Conservation (phyloP, 2,888 invertebrate genomes). For the Dolichomitus sp. region DNA sequence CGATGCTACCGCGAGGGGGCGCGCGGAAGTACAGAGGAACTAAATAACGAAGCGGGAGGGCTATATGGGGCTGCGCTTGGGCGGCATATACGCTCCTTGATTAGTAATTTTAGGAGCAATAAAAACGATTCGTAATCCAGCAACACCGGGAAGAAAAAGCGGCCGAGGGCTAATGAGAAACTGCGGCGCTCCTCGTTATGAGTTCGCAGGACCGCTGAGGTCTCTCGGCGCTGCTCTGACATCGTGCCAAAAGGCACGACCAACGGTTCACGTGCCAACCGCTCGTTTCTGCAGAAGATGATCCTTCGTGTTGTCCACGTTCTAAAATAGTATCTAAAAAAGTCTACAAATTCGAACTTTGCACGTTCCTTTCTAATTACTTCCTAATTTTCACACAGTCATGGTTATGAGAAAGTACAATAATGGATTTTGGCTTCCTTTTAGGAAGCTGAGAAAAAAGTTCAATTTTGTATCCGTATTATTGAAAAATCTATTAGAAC, state of each 20-base stretch:
- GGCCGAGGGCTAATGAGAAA: constrained; percentile 79
- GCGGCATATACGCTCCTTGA: constrained; percentile 71
- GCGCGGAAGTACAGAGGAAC: background rate
- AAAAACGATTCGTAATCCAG: constrained; percentile 80
- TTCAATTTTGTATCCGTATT: no score
- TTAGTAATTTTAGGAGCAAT: constrained; percentile 81
- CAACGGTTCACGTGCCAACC: background rate
- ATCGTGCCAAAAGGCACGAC: constrained; percentile 11
- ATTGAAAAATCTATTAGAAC: no score
- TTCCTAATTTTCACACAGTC: no score
- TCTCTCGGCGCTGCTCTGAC: background rate
- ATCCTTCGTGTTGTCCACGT: constrained; percentile 1
- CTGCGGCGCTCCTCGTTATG: constrained; percentile 74
- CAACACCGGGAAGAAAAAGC: constrained; percentile 74
- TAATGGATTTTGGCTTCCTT: no score
- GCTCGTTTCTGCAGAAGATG: background rate
- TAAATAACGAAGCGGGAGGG: constrained; percentile 35
- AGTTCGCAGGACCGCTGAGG: constrained; percentile 14
- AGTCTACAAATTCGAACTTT: background rate
- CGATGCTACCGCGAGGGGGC: background rate
- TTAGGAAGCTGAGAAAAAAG: no score
- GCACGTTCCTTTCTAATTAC: no score
- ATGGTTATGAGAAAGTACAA: no score
- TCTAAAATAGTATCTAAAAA: background rate
- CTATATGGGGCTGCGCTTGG: background rate